These are phyloP conservation scores for Copidosoma floridanum DNA, from an alignment of 1,140 invertebrate species.

Conservation along the genomic window DNA sequence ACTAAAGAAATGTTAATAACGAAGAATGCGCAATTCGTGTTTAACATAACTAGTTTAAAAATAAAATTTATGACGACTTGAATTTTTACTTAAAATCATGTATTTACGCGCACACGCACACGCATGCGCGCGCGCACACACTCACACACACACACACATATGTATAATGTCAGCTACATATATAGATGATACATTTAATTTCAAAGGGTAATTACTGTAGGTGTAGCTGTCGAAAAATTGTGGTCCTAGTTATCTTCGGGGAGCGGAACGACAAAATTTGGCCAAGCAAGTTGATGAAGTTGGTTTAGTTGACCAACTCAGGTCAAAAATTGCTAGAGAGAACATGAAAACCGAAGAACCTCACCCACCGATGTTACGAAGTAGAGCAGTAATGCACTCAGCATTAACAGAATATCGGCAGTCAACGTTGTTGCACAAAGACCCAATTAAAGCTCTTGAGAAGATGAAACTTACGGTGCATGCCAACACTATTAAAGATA, in stretches of 20 bases:
- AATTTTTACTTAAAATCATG: too few relatives aligned
- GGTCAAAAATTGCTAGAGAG: neutral
- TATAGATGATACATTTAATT: too few relatives aligned
- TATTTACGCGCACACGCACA: too few relatives aligned
- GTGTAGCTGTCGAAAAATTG: too few relatives aligned
- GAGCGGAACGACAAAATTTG: neutral
- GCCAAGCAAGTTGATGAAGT: neutral
- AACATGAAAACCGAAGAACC: neutral
- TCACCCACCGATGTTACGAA: neutral
- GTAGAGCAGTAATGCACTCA: neutral
- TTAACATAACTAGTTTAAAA: too few relatives aligned
- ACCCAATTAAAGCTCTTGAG: neutral
- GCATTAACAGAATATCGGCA: neutral
- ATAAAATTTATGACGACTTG: too few relatives aligned
- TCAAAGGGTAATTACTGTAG: too few relatives aligned
- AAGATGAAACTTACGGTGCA: neutral
- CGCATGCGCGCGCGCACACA: too few relatives aligned
- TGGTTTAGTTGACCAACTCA: neutral
- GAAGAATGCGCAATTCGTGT: too few relatives aligned
- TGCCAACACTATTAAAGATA: neutral
- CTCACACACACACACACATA: too few relatives aligned
- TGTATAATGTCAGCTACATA: too few relatives aligned
- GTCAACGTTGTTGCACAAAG: neutral
- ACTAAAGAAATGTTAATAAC: too few relatives aligned
- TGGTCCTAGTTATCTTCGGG: neutral